Percentiles rank a stretch among this genome's conserved stretches.
Conservation (phyloP, 2,888 invertebrate species). For the Chrysolina oricalcia region DNA sequence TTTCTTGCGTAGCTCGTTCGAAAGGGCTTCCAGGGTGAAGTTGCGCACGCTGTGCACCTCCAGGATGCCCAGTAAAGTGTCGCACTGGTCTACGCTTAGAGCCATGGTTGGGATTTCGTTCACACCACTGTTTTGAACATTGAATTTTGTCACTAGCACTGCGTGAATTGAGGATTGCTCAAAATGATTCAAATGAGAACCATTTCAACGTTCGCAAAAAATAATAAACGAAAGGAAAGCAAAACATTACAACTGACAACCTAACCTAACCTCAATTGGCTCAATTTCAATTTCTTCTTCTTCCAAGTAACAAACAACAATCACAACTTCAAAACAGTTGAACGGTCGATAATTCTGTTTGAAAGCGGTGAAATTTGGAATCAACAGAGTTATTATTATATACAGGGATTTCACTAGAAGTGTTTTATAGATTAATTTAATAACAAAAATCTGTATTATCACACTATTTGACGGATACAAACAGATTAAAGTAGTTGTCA, state of each 20-base stretch:
- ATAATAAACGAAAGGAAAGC: constrained; percentile 14
- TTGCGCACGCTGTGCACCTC: constrained; percentile 83
- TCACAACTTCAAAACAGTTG: too few relatives aligned
- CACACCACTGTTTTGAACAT: too few relatives aligned
- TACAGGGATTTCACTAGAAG: too few relatives aligned
- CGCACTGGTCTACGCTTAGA: constrained; percentile 73
- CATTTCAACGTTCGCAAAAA: constrained; percentile 8
- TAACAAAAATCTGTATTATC: too few relatives aligned
- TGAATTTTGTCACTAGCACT: constrained; percentile 7
- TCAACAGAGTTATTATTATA: too few relatives aligned
- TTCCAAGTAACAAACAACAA: background rate
- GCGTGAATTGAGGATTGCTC: background rate
- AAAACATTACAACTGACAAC: constrained; percentile 2
- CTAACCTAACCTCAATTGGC: too few relatives aligned
- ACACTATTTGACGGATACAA: too few relatives aligned
- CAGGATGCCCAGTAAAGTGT: constrained; percentile 75
- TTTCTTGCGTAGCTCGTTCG: constrained; percentile 84
- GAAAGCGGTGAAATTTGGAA: too few relatives aligned
- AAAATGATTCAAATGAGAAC: constrained; percentile 15
- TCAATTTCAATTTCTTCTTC: background rate
- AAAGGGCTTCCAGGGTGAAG: constrained; percentile 84
- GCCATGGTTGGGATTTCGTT: constrained; percentile 67
- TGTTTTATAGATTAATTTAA: too few relatives aligned
- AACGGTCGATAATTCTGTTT: too few relatives aligned
- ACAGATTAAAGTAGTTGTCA: too few relatives aligned